Evolutionary conservation across 2,113 vertebrate genomes (phyloP), one percentile per base, ranked within the genome.

Genomic region (Pelusios castaneus): DNA sequence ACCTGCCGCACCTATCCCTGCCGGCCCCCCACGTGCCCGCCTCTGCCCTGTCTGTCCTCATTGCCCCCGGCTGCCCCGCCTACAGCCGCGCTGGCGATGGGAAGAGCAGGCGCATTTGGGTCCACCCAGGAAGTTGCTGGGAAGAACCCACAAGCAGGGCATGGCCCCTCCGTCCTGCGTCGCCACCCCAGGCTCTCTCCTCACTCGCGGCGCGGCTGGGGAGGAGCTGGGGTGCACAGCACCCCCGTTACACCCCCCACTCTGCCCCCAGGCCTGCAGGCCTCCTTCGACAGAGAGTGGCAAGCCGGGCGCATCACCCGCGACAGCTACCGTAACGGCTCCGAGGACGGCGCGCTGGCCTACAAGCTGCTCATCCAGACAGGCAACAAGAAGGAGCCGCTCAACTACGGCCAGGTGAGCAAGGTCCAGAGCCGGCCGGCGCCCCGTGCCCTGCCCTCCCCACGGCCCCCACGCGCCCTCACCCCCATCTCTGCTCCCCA

Each of bases 321-420:
- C 6, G 98, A 99, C 91, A 99, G 98, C 93, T 99, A 99, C 97
- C 99, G 99, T 79, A 99, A 99, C 0, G 99, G 99, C 89, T 99
- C 99, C 0, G 99, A 99, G 96, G 99, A 99, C 1, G 99, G 99
- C 45, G 99, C 99, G 1, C 98, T 99, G 96, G 99, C 99, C 0
- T 99, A 99, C 97, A 99, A 99, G 96, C 99, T 99, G 83, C 99
- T 99, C 52, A 99, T 99, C 95, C 99, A 99, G 97, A 99, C 99
- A 0, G 99, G 99, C 85, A 98, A 99, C 90, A 98, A 99, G 96
- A 99, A 99, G 97, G 99, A 99, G 10, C 99, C 99, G 63, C 98
- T 99, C 92, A 99, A 99, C 97, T 99, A 99, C 95, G 99, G 98
- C 96, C 99, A 99, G 98, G 99, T 99, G 73, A 21, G 95, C 85